phyloP scores from a whole-genome alignment of 2,113 vertebrate genomes.

The Epinephelus moara region DNA sequence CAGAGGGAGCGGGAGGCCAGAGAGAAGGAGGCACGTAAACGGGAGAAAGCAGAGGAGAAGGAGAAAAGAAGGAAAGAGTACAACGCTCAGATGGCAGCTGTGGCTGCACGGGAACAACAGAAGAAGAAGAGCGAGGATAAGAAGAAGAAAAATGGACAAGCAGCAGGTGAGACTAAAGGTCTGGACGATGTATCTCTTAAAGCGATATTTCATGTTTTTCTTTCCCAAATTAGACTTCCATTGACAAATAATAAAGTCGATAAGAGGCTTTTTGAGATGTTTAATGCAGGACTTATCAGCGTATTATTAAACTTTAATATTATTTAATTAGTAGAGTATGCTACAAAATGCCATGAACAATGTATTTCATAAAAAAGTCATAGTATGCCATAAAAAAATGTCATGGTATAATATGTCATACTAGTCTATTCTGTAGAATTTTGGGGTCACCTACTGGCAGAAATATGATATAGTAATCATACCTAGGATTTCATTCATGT shows the following conservation, averaged over 20 bases:
- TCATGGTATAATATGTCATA: no score
- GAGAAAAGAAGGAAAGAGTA: constrained; percentile 94
- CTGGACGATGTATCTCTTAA: neutral
- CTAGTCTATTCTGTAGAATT: no score
- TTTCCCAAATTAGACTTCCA: neutral
- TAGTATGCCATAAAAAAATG: no score
- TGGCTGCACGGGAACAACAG: constrained; percentile 82
- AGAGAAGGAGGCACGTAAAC: constrained; percentile 90
- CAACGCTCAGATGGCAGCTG: constrained; percentile 89
- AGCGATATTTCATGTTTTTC: neutral
- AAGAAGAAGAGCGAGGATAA: constrained; percentile 90
- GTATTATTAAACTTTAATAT: no score
- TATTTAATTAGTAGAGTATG: no score
- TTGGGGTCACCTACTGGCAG: no score
- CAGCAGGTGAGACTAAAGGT: constrained; percentile 76
- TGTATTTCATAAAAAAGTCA: no score
- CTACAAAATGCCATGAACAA: no score
- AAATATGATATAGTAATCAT: no score
- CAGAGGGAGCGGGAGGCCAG: constrained; percentile 91
- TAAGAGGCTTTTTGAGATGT: neutral
- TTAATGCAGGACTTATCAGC: no score
- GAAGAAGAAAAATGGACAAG: constrained; percentile 88
- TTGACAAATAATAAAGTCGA: neutral
- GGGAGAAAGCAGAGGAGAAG: constrained; percentile 96
- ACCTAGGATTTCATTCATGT: no score